A percentile compares a stretch with the other conserved stretches of the same genome.
Conservation (phyloP, 2,888 invertebrate genomes). For the Miltochrista miniata region DNA sequence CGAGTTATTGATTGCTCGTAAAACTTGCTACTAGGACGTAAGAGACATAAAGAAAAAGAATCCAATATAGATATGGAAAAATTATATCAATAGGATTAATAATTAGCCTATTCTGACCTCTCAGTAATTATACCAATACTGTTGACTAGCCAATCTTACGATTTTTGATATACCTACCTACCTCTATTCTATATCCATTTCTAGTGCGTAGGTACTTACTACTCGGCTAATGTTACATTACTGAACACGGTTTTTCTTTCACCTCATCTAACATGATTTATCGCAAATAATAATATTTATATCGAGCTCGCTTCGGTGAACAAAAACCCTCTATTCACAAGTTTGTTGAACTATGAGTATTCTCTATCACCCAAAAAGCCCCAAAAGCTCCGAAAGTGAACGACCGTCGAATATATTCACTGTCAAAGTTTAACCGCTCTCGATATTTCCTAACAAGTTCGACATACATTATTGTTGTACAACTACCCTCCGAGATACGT, state of each 20-base stretch:
- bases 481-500: constrained; percentile 3
- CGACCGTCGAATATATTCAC: constrained; percentile 7
- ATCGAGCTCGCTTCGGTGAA: not conserved
- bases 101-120: too few relatives aligned
- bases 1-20: too few relatives aligned
- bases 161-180: too few relatives aligned
- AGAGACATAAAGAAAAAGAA: too few relatives aligned
- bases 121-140: not conserved
- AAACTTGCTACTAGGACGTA: too few relatives aligned
- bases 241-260: not conserved
- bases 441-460: constrained; percentile 7
- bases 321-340: not conserved
- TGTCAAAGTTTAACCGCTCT: constrained; percentile 1
- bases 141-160: not conserved
- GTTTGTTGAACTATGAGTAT: not conserved
- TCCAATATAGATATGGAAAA: too few relatives aligned
- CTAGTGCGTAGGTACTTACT: not conserved
- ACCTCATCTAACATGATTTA: not conserved
- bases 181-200: too few relatives aligned
- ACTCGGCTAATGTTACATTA: not conserved
- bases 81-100: too few relatives aligned
- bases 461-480: constrained; percentile 2
- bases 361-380: not conserved
- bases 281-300: not conserved
- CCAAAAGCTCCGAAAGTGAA: not conserved